Evolutionary conservation across 1,140 invertebrate species (phyloP), one percentile per base, ranked within the genome.

Genomic region (Sesamia nonagrioides): DNA sequence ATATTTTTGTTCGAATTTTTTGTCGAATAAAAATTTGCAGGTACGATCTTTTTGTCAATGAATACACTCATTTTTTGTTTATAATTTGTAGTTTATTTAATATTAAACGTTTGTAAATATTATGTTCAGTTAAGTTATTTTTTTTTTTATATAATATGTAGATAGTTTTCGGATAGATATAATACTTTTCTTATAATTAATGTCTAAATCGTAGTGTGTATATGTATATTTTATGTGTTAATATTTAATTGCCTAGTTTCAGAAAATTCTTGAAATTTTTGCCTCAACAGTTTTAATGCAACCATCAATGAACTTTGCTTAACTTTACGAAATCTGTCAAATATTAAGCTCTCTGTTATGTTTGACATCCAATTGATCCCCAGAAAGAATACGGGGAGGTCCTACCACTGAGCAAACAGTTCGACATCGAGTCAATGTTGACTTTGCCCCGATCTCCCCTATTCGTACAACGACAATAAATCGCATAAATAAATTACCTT

Each of bases 401-500:
- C 54, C 82, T 82, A 82, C 85, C 86, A 87, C 85, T 86, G 88
- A 77, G 89, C 88, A 94, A 92, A 94, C 90, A 94, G 87, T 91
- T 92, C 88, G 86, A 91, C 88, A 91, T 78, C 84, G 86, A 92
- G 92, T 90, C 89, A 92, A 92, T 93, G 90, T 93, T 93, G 88
- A 92, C 90, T 85, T 79, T 78, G 37, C 79, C 80, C 56, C 84
- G 78, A 54, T 69, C 87, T 86, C 88, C 87, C 88, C 85, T 86
- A 45, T 56, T 45, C 79, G 18, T 81, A 71, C 35, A 82, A 83
- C 86, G 82, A 81, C 85, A 90, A 90, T 89, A 91, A 92, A 93
- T 89, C 88, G 84, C 80, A 92, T 92, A 93, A 94, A 93, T 94
- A 93, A 91, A 94, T 94, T 93, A 93, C 88, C 82, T 85, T 84